Evolutionary conservation across 1,140 invertebrate genomes (phyloP).

Genomic region (Mamestra configurata): DNA sequence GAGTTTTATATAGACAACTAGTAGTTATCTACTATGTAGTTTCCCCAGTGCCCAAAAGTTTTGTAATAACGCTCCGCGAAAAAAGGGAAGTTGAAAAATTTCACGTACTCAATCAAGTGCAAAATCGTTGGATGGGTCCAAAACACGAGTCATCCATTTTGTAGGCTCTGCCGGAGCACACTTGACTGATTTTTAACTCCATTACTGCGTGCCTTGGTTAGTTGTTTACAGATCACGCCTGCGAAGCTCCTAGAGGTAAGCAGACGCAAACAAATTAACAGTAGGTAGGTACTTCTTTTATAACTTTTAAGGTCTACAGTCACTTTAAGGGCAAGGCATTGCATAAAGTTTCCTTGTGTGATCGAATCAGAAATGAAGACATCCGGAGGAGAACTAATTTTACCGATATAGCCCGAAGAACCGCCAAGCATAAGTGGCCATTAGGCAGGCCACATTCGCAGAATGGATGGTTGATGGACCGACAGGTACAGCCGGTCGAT

Average conservation of each 20-base stretch:
- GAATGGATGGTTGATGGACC: too few species aligned
- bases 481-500: too few species aligned
- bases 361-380: too few species aligned
- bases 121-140: slow-evolving; percentile 45
- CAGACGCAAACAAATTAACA: neutral
- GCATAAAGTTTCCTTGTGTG: too few species aligned
- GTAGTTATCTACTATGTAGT: neutral
- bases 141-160: slow-evolving; percentile 50
- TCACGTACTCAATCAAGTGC: slow-evolving; percentile 46
- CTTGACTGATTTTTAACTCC: slow-evolving; percentile 24
- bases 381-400: too few species aligned
- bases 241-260: neutral
- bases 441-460: too few species aligned
- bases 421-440: too few species aligned
- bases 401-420: too few species aligned
- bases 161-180: slow-evolving; percentile 10
- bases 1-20: neutral
- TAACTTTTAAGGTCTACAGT: too few species aligned
- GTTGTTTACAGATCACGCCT: slow-evolving; percentile 8
- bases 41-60: slow-evolving; percentile 5
- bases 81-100: slow-evolving; percentile 40
- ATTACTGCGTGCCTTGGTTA: slow-evolving; percentile 3
- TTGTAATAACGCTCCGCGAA: slow-evolving; percentile 27
- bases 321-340: too few species aligned
- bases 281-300: too few species aligned